Conservation (phyloP, 2,888 invertebrate genomes). For the Diogma glabrata region DNA sequence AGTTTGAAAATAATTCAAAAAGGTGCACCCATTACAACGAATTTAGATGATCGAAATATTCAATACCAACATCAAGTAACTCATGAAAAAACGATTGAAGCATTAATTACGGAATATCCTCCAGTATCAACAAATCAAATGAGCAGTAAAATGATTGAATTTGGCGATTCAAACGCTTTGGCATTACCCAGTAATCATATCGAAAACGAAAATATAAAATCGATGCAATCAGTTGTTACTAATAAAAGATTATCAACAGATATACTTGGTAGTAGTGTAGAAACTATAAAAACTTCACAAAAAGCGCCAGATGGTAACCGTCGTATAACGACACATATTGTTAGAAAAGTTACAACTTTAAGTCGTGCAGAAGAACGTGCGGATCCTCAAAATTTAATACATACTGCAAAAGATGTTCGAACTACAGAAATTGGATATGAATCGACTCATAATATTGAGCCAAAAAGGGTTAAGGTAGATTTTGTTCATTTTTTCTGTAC, state of each 20-base stretch:
- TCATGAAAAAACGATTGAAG: slow-evolving; percentile 43
- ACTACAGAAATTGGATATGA: slow-evolving; percentile 39
- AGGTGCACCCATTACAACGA: slow-evolving; percentile 52
- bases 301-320: slow-evolving; percentile 66
- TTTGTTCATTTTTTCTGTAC: no score
- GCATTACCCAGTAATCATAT: slow-evolving; percentile 14
- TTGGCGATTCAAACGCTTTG: slow-evolving; percentile 27
- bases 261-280: slow-evolving; percentile 72
- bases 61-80: slow-evolving; percentile 41
- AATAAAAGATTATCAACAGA: slow-evolving; percentile 74
- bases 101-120: slow-evolving; percentile 39
- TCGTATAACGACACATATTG: slow-evolving; percentile 74
- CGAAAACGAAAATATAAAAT: slow-evolving; percentile 33
- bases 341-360: slow-evolving; percentile 78
- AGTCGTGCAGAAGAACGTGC: slow-evolving; percentile 76
- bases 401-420: slow-evolving; percentile 42
- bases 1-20: slow-evolving; percentile 41
- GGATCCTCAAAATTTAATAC: slow-evolving; percentile 51
- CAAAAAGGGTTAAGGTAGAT: slow-evolving; percentile 66
- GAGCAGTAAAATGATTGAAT: slow-evolving; percentile 26
- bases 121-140: slow-evolving; percentile 31
- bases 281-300: slow-evolving; percentile 72
- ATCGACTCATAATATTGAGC: slow-evolving; percentile 45
- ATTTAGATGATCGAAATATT: slow-evolving; percentile 36
- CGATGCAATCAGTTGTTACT: slow-evolving; percentile 66